Evolutionary conservation across 2,113 vertebrate species (phyloP).

Genomic region (Recurvirostra avosetta): DNA sequence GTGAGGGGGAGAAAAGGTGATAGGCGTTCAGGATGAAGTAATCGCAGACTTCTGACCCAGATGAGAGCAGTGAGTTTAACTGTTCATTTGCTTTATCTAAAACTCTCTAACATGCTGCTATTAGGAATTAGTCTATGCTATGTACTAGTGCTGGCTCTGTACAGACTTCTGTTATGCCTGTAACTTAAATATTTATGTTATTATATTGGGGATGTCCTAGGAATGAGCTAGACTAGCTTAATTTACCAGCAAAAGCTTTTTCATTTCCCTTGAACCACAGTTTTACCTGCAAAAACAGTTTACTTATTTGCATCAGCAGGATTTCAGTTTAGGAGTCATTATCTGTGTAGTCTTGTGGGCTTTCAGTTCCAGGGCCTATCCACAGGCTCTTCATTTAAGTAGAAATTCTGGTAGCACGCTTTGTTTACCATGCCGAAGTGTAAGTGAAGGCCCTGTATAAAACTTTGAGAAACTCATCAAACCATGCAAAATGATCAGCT

Average conservation of each 20-base stretch:
- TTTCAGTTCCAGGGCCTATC: neutral
- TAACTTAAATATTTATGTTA: neutral
- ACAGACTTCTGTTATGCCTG: fast-evolving
- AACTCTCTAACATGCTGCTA: neutral
- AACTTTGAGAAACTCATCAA: neutral
- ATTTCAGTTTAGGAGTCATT: neutral
- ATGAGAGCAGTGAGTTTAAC: neutral
- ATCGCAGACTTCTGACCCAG: neutral
- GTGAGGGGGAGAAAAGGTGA: neutral
- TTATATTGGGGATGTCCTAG: neutral
- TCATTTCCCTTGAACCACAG: neutral
- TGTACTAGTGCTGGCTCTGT: neutral
- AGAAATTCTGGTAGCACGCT: neutral
- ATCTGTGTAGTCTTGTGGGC: neutral
- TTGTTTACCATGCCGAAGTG: neutral
- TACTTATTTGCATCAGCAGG: neutral
- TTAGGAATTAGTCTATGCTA: neutral
- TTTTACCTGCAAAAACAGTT: neutral
- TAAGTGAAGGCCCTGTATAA: neutral
- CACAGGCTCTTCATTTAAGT: neutral
- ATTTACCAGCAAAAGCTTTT: neutral
- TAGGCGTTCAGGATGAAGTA: neutral
- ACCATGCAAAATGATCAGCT: neutral
- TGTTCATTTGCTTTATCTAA: neutral
- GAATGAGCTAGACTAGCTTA: neutral